phyloP scores from a whole-genome alignment of 2,888 invertebrate species.

The Parasteatoda lunata region DNA sequence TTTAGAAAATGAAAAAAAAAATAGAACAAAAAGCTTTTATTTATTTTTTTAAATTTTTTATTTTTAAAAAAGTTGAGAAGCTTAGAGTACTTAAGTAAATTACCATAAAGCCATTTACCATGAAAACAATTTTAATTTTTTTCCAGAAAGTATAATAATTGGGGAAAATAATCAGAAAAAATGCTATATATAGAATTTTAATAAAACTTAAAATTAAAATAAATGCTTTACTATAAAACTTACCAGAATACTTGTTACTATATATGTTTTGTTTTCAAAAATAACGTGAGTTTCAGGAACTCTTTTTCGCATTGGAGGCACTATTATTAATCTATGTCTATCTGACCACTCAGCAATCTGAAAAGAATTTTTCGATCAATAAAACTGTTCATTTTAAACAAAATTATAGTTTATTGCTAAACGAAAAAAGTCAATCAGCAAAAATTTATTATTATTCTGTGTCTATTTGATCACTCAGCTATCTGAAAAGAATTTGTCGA shows the following conservation, averaged over 20 bases:
- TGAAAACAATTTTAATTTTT: no score
- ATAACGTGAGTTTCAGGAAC: conserved; percentile 58
- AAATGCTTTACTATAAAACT: conserved; percentile 34
- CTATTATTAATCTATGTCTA: conserved; percentile 44
- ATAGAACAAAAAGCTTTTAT: no score
- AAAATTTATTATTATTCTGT: conserved; percentile 40
- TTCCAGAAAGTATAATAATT: no score
- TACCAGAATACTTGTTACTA: conserved; percentile 72
- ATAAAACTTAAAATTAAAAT: neutral
- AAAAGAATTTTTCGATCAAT: neutral
- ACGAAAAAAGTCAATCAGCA: no score
- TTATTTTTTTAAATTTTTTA: no score
- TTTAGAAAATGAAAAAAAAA: no score
- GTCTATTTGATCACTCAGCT: conserved; percentile 68
- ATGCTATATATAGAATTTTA: neutral
- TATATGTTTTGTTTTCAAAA: conserved; percentile 75
- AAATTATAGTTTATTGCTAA: neutral
- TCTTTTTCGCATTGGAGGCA: conserved; percentile 69
- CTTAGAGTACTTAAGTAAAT: no score
- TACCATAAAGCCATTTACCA: no score
- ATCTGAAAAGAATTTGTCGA: conserved; percentile 38
- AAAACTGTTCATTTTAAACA: neutral
- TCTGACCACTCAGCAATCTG: conserved; percentile 70
- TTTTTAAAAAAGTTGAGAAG: no score
- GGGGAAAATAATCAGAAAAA: no score